phyloP scores from a whole-genome alignment of 2,888 invertebrate species.

The Siphonodentalium dalli region DNA sequence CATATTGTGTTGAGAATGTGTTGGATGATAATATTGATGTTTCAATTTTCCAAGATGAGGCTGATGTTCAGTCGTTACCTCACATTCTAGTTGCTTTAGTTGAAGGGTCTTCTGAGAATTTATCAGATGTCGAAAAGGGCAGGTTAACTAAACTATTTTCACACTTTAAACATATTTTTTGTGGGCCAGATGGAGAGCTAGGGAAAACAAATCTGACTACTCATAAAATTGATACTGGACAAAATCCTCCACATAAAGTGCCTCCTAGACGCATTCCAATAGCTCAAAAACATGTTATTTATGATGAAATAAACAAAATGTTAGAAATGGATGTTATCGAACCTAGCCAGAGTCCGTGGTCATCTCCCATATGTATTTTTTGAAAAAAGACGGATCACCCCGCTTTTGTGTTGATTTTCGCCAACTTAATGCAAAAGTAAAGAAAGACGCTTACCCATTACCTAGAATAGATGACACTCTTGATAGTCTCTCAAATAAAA shows the following conservation, averaged over 20 bases:
- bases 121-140: too few species aligned
- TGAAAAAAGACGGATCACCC: constrained; percentile 3
- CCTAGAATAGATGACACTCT: constrained; percentile 2
- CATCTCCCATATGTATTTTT: neutral
- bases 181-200: too few species aligned
- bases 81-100: too few species aligned
- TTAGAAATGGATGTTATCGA: constrained; percentile 4
- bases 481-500: neutral
- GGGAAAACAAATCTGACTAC: neutral
- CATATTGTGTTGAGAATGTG: too few species aligned
- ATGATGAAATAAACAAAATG: constrained; percentile 7
- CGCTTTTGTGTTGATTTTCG: constrained; percentile 1
- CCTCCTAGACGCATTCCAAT: constrained; percentile 3
- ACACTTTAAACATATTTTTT: too few species aligned
- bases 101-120: too few species aligned
- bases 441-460: constrained; percentile 2
- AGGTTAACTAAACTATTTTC: too few species aligned
- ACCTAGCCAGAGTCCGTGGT: constrained; percentile 4
- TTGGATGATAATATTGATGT: too few species aligned
- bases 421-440: neutral
- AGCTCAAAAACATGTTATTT: neutral
- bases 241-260: constrained; percentile 3
- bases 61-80: too few species aligned
- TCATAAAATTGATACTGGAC: constrained; percentile 12
- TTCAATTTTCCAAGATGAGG: too few species aligned